Conservation (phyloP, 2,888 invertebrate genomes). For the Odontothrips loti region DNA sequence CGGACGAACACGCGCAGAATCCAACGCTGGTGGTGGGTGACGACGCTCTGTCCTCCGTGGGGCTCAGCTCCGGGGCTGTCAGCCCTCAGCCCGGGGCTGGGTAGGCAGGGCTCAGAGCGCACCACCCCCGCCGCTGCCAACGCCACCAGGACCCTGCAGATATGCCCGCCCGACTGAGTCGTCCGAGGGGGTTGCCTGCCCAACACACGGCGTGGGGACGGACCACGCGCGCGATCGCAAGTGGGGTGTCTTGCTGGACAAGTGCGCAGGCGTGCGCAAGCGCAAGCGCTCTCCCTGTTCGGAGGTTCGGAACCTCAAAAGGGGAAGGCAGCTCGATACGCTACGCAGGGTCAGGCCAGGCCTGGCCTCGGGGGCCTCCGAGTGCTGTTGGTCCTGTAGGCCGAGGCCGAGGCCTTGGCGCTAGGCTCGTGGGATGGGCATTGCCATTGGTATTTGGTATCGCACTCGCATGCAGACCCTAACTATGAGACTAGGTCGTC, state of each 20-base stretch:
- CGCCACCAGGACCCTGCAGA: background rate
- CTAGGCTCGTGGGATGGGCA: too few species aligned
- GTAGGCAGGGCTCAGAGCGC: background rate
- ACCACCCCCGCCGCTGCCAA: background rate
- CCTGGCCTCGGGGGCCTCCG: too few species aligned
- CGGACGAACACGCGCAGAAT: background rate
- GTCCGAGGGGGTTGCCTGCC: background rate
- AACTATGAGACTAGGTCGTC: too few species aligned
- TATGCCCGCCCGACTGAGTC: background rate
- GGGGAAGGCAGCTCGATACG: too few species aligned
- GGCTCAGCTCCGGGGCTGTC: background rate
- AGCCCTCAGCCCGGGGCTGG: background rate
- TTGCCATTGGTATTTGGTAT: too few species aligned
- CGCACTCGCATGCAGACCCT: too few species aligned
- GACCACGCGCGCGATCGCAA: background rate
- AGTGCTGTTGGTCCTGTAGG: too few species aligned
- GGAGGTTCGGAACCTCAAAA: too few species aligned
- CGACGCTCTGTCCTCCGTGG: background rate
- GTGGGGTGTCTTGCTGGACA: slow-evolving; percentile 21
- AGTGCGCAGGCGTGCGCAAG: background rate
- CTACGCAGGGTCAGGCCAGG: too few species aligned
- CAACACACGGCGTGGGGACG: background rate
- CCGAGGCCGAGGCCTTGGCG: too few species aligned
- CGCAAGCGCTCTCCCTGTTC: background rate
- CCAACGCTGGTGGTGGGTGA: background rate